Evolutionary conservation across 2,888 invertebrate species (phyloP), one percentile per base, ranked within the genome.

Genomic region (Amorpha juglandis): DNA sequence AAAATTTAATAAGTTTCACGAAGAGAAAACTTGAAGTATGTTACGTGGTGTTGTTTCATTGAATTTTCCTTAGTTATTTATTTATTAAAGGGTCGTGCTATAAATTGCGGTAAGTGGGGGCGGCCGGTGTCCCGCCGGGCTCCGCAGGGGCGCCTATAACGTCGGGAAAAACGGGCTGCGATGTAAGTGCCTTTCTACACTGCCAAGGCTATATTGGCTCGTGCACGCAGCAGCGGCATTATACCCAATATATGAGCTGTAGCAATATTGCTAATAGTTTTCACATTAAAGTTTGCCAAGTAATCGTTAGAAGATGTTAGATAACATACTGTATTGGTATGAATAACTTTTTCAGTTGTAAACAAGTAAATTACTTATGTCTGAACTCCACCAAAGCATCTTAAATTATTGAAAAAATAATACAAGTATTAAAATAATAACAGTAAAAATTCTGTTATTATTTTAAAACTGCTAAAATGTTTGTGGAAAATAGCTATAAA

Each of bases 31-130:
- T 75, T 66, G 73, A 73, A 70, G 75, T 72, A 71, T 67, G 71
- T 68, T 69, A 82, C 85, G 84, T 83, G 82, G 86, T 81, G 87
- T 84, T 92, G 88, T 92, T 89, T 92, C 88, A 92, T 91, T 89
- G 91, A 93, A 92, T 92, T 92, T 92, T 91, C 92, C 83, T 88
- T 82, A 83, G 86, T 88, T 91, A 91, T 92, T 92, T 91, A 92
- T 92, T 93, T 93, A 93, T 92, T 92, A 92, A 92, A 88, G 91
- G 91, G 88, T 87, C 88, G 82, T 79, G 86, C 84, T 89, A 93
- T 93, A 93, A 92, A 93, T 93, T 92, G 92, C 85, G 90, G 91
- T 92, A 93, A 93, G 92, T 93, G 92, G 91, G 92, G 92, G 90
- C 87, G 91, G 90, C 80, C 69, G 91, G 84, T 80, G 80, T 74